Evolutionary conservation across 1,140 invertebrate genomes (phyloP).

Genomic region (Hylaeus anthracinus): DNA sequence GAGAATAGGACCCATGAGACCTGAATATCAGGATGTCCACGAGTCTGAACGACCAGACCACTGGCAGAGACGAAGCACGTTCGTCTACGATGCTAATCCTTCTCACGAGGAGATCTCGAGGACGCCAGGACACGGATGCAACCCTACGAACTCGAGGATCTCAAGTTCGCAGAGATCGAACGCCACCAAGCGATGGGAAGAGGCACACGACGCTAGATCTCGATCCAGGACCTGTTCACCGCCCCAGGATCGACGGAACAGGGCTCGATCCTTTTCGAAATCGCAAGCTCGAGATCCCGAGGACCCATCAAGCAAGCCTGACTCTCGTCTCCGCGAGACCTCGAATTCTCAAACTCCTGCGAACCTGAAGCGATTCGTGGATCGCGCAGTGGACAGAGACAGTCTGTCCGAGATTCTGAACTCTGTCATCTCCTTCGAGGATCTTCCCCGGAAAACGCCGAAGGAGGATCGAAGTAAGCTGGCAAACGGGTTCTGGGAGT

Average conservation of each 20-base stretch:
- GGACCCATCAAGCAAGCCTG: not conserved
- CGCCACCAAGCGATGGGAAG: not conserved
- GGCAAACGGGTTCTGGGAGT: slow-evolving; percentile 19
- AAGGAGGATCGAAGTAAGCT: not conserved
- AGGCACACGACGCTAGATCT: not conserved
- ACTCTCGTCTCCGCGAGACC: not conserved
- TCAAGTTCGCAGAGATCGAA: not conserved
- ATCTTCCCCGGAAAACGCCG: not conserved
- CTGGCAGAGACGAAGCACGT: not conserved
- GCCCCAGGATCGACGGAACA: not conserved
- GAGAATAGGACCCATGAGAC: too few species aligned
- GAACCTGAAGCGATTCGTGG: not conserved
- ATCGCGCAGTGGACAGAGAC: slow-evolving; percentile 44
- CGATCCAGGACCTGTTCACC: slow-evolving; percentile 18
- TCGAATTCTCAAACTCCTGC: not conserved
- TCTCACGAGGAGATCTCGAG: not conserved
- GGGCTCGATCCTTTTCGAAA: not conserved
- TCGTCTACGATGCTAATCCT: too few species aligned
- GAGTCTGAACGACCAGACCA: not conserved
- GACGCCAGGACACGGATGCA: not conserved
- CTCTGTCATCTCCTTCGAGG: not conserved
- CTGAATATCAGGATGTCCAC: not conserved
- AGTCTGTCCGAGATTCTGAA: slow-evolving; percentile 13
- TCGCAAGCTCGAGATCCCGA: not conserved
- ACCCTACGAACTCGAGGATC: not conserved